Conservation (phyloP, 1,140 invertebrate species). For the Euura lappo region DNA sequence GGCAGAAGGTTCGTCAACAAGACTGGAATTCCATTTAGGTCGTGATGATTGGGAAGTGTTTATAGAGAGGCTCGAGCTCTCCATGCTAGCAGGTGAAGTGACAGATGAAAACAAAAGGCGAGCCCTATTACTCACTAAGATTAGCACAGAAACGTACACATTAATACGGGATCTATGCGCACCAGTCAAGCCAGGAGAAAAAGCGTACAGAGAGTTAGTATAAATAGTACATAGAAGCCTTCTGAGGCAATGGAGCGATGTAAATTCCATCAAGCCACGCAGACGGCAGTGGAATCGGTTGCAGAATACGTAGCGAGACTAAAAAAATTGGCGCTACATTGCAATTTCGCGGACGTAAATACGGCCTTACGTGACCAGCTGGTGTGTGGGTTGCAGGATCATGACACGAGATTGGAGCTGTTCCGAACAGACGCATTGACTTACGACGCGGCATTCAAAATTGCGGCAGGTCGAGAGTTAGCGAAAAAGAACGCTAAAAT, state of each 20-base stretch:
- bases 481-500: slow-evolving; percentile 8
- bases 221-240: slow-evolving; percentile 18
- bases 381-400: slow-evolving; percentile 16
- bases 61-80: slow-evolving; percentile 18
- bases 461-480: slow-evolving; percentile 13
- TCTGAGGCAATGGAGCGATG: slow-evolving; percentile 23
- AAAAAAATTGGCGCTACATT: slow-evolving; percentile 19
- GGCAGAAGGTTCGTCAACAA: too few relatives aligned
- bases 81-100: slow-evolving; percentile 17
- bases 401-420: slow-evolving; percentile 13
- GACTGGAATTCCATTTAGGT: background rate
- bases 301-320: slow-evolving; percentile 22
- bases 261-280: slow-evolving; percentile 18
- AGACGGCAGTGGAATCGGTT: slow-evolving; percentile 18
- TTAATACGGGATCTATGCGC: slow-evolving; percentile 21
- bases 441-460: slow-evolving; percentile 12
- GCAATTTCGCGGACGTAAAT: slow-evolving; percentile 18
- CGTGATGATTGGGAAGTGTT: slow-evolving; percentile 19
- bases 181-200: slow-evolving; percentile 20
- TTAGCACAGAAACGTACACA: slow-evolving; percentile 20
- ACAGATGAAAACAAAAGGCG: slow-evolving; percentile 6
- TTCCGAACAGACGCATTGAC: slow-evolving; percentile 15
- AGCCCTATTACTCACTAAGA: slow-evolving; percentile 16
- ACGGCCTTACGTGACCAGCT: slow-evolving; percentile 17
- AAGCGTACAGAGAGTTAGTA: slow-evolving; percentile 10